Evolutionary conservation across 1,140 invertebrate species (phyloP), one percentile per base, ranked within the genome.

Genomic region (Meloidogyne chitwoodi): DNA sequence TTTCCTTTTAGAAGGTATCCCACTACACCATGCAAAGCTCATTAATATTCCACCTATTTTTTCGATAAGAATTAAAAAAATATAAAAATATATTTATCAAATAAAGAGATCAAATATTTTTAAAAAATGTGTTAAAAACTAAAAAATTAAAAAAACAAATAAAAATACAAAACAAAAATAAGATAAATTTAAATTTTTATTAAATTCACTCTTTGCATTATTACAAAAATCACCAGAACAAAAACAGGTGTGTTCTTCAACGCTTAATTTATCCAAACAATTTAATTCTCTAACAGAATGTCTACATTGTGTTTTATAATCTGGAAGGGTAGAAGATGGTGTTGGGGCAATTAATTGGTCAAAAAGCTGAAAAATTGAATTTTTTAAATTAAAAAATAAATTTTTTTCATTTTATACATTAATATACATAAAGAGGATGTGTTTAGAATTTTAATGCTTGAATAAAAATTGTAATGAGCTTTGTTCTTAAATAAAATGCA

Each of bases 201-300:
- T 22, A n/a, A 56, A 56, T n/a, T n/a, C 24, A 26, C 8, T 44
- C 68, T 2, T n/a, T 29, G 70, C 48, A 31, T 14, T 24, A 27
- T 76, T 76, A 29, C 75, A 76, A 34, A 56, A 76, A 38, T 76
- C 75, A 11, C 75, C 75, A 48, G 44, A 65, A 56, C 75, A 76
- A 67, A 67, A 76, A 34, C 75, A 76, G 19, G 75, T 71, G 70
- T 68, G 41, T 56, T 76, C 75, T 16, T 70, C 34, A 22, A 76
- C n/a, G 12, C 24, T 76, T 27, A 24, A 26, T 64, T 76, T 41
- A 22, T 76, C 75, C 29, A 76, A 34, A 75, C 75, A 76, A 34
- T 71, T 34, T 24, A 76, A 65, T 29, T 68, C 64, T 16, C 75
- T 12, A 27, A 71, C 19, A 26, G 61, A 24, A 26, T 65, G 64